A percentile compares a stretch with the other conserved stretches of the same genome.
These are phyloP conservation scores for Drosophila pruinosa DNA, from an alignment of 1,140 invertebrate genomes.

Conservation along the genomic window DNA sequence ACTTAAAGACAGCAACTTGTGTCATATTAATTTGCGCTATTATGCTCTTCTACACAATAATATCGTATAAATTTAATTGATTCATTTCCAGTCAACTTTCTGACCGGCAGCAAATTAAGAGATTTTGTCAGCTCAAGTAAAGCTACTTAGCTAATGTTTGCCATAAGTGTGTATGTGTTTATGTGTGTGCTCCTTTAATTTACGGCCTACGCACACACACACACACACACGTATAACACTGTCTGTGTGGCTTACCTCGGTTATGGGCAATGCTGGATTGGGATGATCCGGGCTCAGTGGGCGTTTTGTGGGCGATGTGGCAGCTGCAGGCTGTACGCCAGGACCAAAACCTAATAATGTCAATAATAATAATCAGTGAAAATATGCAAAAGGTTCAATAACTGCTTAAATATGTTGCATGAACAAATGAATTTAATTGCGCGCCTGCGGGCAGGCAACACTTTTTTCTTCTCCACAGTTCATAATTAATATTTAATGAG, in stretches of 20 bases:
- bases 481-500: slow-evolving; percentile 18
- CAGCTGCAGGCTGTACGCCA: slow-evolving; percentile 82
- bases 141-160: slow-evolving; percentile 25
- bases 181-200: slow-evolving; percentile 17
- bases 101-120: slow-evolving; percentile 53
- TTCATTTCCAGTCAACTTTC: too few relatives aligned
- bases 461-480: slow-evolving; percentile 4
- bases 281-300: slow-evolving; percentile 85
- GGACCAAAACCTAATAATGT: slow-evolving; percentile 83
- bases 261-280: slow-evolving; percentile 86
- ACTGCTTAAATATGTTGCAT: background rate
- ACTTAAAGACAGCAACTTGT: background rate
- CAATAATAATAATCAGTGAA: slow-evolving; percentile 1
- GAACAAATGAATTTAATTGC: background rate
- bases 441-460: slow-evolving; percentile 24
- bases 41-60: background rate
- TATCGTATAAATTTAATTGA: slow-evolving; percentile 6
- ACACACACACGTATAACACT: background rate
- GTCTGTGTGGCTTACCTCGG: slow-evolving; percentile 83
- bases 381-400: background rate
- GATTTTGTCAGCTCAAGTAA: slow-evolving; percentile 44
- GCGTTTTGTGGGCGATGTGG: slow-evolving; percentile 83
- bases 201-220: background rate
- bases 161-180: slow-evolving; percentile 23
- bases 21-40: background rate